Evolutionary conservation across 2,113 vertebrate species (phyloP).

Genomic region (Leptodactylus fuscus): DNA sequence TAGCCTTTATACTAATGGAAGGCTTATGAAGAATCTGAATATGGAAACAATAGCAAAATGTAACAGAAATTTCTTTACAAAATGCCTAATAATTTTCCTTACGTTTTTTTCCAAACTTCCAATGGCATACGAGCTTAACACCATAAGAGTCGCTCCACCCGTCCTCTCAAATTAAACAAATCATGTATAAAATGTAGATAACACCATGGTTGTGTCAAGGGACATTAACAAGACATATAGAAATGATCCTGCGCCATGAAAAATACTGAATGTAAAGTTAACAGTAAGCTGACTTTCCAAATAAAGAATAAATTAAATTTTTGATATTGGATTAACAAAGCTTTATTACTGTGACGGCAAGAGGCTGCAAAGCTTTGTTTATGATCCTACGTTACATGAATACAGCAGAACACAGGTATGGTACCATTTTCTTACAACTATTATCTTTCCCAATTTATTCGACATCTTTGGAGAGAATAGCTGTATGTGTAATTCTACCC

Average conservation of each 20-base stretch:
- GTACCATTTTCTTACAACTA: conserved; percentile 19
- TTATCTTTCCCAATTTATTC: background rate
- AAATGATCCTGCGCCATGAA: conserved; percentile 15
- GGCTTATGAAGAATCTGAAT: background rate
- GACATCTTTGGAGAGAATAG: conserved; percentile 36
- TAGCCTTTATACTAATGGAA: conserved; percentile 15
- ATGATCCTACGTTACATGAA: background rate
- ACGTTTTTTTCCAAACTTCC: conserved; percentile 9
- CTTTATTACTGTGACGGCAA: conserved; percentile 37
- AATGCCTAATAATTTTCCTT: conserved; percentile 3
- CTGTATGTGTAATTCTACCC: conserved; percentile 24
- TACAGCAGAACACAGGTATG: conserved; percentile 19
- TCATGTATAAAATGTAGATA: conserved; percentile 10
- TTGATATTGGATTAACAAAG: conserved; percentile 59
- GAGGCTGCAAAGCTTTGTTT: conserved; percentile 3
- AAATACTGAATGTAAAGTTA: conserved; percentile 43
- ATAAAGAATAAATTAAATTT: conserved; percentile 9
- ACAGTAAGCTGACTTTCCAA: conserved; percentile 23
- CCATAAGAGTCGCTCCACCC: background rate
- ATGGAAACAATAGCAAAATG: conserved; percentile 7
- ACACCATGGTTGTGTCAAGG: conserved; percentile 11
- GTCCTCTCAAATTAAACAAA: conserved; percentile 16
- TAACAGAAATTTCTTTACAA: conserved; percentile 20
- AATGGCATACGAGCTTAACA: background rate
- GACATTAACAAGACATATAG: conserved; percentile 30